These are phyloP conservation scores for Thinocorus orbignyianus DNA, from an alignment of 2,113 vertebrate genomes.

Conservation along the genomic window DNA sequence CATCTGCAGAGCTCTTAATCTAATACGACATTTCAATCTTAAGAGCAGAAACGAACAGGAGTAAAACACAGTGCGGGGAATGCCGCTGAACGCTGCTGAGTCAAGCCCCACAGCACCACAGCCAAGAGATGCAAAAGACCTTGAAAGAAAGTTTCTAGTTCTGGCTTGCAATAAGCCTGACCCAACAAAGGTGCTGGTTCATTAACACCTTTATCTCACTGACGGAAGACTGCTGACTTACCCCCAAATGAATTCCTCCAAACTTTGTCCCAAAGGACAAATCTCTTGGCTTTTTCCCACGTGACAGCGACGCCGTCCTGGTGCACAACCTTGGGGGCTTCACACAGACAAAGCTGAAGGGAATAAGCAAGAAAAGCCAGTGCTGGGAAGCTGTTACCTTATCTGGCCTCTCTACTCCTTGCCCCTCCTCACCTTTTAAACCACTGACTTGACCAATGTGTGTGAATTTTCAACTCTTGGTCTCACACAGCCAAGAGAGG, in stretches of 20 bases:
- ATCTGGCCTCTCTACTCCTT: not conserved
- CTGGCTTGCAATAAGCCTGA: not conserved
- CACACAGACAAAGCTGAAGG: not conserved
- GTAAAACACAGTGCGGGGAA: constrained; percentile 1
- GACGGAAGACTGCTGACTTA: not conserved
- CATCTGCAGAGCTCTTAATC: constrained; percentile 68
- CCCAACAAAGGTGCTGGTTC: not conserved
- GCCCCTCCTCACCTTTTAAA: not conserved
- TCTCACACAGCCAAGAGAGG: not conserved
- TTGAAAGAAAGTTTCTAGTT: not conserved
- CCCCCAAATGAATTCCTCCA: not conserved
- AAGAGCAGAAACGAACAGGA: not conserved
- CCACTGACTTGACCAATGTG: not conserved
- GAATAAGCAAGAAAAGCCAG: not conserved
- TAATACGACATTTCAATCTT: constrained; percentile 58
- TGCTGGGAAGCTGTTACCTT: not conserved
- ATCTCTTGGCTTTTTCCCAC: not conserved
- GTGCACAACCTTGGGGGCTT: not conserved
- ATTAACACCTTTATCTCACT: not conserved
- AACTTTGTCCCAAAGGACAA: not conserved
- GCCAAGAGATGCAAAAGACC: constrained; percentile 13
- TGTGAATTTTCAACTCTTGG: not conserved
- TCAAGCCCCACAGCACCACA: not conserved
- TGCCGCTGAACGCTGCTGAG: constrained; percentile 9
- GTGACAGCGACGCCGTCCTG: not conserved